Percentiles rank a stretch among this genome's conserved stretches.
phyloP scores from a whole-genome alignment of 2,113 vertebrate genomes.

The Centrocercus urophasianus region DNA sequence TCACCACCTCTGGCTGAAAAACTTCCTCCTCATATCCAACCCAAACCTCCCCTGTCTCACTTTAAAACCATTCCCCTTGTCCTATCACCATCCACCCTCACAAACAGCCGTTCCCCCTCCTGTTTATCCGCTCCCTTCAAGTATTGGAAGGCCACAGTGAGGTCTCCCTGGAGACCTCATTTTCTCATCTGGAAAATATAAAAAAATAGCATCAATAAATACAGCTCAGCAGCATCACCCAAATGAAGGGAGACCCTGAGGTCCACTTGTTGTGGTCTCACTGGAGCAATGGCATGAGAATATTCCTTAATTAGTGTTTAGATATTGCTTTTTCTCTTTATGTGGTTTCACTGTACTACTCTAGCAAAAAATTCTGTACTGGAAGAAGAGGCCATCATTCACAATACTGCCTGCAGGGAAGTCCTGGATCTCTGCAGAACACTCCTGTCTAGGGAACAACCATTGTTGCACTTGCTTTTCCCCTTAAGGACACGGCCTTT shows the following conservation, averaged over 20 bases:
- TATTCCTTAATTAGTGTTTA: neutral
- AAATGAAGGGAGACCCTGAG: neutral
- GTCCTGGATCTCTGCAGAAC: neutral
- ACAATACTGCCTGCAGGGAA: neutral
- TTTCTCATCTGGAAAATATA: neutral
- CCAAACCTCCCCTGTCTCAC: too few relatives aligned
- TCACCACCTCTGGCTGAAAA: too few relatives aligned
- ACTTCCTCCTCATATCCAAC: too few relatives aligned
- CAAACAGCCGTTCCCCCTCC: too few relatives aligned
- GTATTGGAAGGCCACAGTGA: too few relatives aligned
- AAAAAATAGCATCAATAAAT: neutral
- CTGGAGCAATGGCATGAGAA: neutral
- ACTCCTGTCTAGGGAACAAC: neutral
- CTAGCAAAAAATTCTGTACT: neutral
- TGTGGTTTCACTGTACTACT: neutral
- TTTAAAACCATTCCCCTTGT: too few relatives aligned
- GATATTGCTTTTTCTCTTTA: neutral
- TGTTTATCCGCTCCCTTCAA: too few relatives aligned
- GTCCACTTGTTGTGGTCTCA: neutral
- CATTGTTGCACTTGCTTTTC: neutral
- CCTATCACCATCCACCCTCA: too few relatives aligned
- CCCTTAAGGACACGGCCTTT: neutral
- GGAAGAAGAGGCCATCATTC: neutral
- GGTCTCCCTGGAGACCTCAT: too few relatives aligned
- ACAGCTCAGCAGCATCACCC: neutral